A percentile compares a stretch with the other conserved stretches of the same genome.
Conservation (phyloP, 2,888 invertebrate species). For the Choristoneura rosaceana region DNA sequence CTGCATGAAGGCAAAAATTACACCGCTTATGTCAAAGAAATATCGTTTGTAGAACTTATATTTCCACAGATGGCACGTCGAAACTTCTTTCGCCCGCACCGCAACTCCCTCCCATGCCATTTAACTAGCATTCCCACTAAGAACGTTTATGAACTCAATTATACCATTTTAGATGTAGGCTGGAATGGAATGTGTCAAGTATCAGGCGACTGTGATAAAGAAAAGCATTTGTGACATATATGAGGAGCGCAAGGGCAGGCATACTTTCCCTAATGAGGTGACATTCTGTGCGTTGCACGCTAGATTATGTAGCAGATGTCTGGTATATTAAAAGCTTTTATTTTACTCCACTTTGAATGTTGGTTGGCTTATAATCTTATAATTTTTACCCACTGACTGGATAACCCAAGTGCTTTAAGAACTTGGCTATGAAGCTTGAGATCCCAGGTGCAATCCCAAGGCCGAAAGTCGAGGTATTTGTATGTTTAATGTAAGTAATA, state of each 20-base stretch:
- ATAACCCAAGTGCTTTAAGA: too few relatives aligned
- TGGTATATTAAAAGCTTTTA: not conserved
- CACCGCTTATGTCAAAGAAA: not conserved
- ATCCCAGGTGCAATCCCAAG: too few relatives aligned
- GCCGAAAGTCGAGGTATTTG: too few relatives aligned
- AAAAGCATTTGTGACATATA: slow-evolving; percentile 31
- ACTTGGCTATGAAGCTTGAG: too few relatives aligned
- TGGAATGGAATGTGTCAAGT: slow-evolving; percentile 13
- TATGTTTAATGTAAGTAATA: too few relatives aligned
- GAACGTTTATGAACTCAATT: not conserved
- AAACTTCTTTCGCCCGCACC: not conserved
- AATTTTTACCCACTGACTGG: too few relatives aligned
- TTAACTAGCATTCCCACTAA: not conserved
- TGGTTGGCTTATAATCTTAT: too few relatives aligned
- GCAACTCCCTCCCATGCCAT: not conserved
- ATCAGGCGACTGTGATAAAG: slow-evolving; percentile 11
- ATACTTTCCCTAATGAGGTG: slow-evolving; percentile 31
- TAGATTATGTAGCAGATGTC: not conserved
- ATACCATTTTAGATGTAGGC: slow-evolving; percentile 2
- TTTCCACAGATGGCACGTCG: not conserved
- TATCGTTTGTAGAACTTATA: not conserved
- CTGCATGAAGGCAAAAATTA: not conserved
- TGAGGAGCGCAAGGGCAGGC: not conserved
- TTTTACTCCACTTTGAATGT: too few relatives aligned
- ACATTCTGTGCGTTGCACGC: slow-evolving; percentile 9